Percentiles rank a stretch among this genome's conserved stretches.
These are phyloP conservation scores for Myathropa florea DNA, from an alignment of 2,888 invertebrate genomes.

Conservation along the genomic window DNA sequence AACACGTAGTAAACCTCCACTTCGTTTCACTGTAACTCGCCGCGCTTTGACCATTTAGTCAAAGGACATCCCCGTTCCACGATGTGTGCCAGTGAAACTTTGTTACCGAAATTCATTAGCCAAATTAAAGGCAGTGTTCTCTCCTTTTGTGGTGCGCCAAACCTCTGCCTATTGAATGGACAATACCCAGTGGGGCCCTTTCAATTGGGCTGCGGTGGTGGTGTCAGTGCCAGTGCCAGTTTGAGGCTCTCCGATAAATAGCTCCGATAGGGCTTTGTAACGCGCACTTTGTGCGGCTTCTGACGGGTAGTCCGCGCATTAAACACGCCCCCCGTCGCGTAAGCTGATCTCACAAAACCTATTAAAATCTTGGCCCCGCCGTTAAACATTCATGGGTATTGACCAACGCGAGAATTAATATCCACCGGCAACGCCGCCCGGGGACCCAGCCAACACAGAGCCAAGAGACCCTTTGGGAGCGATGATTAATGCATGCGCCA, in stretches of 20 bases:
- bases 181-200: background rate
- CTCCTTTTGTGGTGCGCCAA: background rate
- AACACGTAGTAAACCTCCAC: background rate
- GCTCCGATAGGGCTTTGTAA: background rate
- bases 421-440: slow-evolving; percentile 21
- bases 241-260: background rate
- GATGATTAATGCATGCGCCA: slow-evolving; percentile 65
- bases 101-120: slow-evolving; percentile 38
- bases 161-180: background rate
- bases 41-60: slow-evolving; percentile 29
- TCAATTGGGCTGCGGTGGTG: background rate
- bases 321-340: background rate
- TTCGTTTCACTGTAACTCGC: background rate
- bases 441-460: background rate
- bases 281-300: background rate
- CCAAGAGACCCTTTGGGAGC: background rate
- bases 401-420: slow-evolving; percentile 51
- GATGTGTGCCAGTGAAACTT: background rate
- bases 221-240: background rate
- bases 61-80: slow-evolving; percentile 12
- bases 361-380: no score
- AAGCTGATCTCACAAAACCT: slow-evolving; percentile 29
- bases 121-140: slow-evolving; percentile 23
- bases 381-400: slow-evolving; percentile 45
- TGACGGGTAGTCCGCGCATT: background rate